Evolutionary conservation across 2,888 invertebrate genomes (phyloP), one percentile per base, ranked within the genome.

Genomic region (Tolmerus cingulatus): DNA sequence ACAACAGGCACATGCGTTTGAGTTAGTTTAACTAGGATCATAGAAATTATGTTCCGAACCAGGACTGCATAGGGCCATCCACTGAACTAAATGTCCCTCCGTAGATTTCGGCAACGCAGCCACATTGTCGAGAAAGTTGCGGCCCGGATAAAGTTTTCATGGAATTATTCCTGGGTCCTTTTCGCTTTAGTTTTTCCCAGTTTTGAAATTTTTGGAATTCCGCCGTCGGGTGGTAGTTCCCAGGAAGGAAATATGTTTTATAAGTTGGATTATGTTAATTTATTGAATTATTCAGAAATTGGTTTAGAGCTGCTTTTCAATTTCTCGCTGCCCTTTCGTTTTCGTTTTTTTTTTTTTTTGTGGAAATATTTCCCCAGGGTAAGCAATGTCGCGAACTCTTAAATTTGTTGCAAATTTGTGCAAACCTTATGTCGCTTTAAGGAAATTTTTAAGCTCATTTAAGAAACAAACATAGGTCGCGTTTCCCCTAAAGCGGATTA

Each of bases 221-320:
- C 55, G 55, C 16, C 51, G 30, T 23, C n/a, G 57, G 34, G 30
- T 66, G 57, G 30, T 87, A 81, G 86, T 88, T 87, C 84, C 74
- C 82, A 84, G 40, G 43, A 86, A 57, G 77, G 66, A 88, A 88
- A 88, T 88, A 88, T 88, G 87, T 87, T 88, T 88, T 88, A 87
- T 87, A 88, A 88, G 88, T 87, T 86, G 86, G 88, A 88, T 88
- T 88, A 88, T 88, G 88, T 86, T 88, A 88, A 88, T 88, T 88
- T 88, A 87, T 88, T 87, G 88, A 88, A 88, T 88, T 87, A 88
- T 88, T 88, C 87, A 79, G 82, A 87, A 88, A 88, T 88, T 88
- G 88, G 88, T 79, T 88, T 88, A 88, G 87, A 88, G 87, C 82
- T 87, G 78, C 78, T 88, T 79, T 85, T 77, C 74, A 76, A 74